Conservation (phyloP, 2,797 vertebrate genomes). For the Chaetophractus vellerosus region DNA sequence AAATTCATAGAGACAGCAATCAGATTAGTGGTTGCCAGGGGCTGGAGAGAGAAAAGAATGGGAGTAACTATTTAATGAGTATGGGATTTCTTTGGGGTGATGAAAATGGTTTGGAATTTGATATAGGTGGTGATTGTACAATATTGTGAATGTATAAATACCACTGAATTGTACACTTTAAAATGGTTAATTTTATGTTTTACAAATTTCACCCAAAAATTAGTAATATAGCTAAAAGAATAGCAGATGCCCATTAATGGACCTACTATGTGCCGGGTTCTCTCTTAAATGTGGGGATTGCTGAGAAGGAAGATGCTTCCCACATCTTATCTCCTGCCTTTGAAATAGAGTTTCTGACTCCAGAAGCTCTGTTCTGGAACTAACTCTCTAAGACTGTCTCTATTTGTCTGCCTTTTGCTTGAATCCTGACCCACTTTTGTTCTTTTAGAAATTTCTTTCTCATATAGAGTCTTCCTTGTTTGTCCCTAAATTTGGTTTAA, state of each 20-base stretch:
- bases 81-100: no score
- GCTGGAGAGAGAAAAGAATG: no score
- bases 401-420: neutral
- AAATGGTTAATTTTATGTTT: no score
- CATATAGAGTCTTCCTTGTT: neutral
- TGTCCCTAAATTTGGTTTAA: neutral
- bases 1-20: no score
- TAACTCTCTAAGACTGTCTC: neutral
- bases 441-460: slow-evolving; percentile 8
- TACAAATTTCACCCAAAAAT: no score
- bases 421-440: neutral
- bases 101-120: no score
- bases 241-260: neutral
- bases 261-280: neutral
- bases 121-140: no score
- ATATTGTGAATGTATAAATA: no score
- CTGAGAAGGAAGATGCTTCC: neutral
- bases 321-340: neutral
- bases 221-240: no score
- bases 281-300: neutral
- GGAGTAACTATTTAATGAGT: no score
- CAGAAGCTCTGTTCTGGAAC: neutral
- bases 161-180: no score
- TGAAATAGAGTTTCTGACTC: neutral
- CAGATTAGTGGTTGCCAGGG: no score